Conservation (phyloP, 2,888 invertebrate genomes). For the Chesias legatella region DNA sequence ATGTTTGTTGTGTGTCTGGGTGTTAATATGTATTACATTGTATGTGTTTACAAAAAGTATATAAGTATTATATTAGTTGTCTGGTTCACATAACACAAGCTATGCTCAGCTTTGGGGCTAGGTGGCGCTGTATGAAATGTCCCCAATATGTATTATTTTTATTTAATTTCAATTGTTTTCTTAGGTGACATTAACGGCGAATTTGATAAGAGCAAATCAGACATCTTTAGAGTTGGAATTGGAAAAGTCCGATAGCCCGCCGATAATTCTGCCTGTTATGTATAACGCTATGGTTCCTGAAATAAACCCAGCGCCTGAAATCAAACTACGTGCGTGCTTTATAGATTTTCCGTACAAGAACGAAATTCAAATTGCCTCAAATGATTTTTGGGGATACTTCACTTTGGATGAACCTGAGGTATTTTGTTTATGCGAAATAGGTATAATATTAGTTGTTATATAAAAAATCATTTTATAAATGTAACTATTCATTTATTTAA, state of each 20-base stretch:
- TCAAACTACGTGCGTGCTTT: slow-evolving; percentile 80
- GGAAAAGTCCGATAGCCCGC: slow-evolving; percentile 79
- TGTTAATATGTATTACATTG: too few species aligned
- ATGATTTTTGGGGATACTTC: slow-evolving; percentile 62
- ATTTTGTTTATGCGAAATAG: too few species aligned
- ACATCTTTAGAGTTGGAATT: slow-evolving; percentile 75
- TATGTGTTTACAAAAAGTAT: too few species aligned
- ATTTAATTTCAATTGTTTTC: slow-evolving; percentile 9
- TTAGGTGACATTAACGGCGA: slow-evolving; percentile 79
- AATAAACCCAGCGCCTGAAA: slow-evolving; percentile 69
- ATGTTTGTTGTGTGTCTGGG: too few species aligned
- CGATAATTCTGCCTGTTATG: slow-evolving; percentile 72
- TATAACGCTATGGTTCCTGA: slow-evolving; percentile 75
- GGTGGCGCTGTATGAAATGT: too few species aligned
- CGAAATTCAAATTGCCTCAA: slow-evolving; percentile 69
- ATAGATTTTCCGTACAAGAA: slow-evolving; percentile 76
- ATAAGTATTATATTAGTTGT: too few species aligned
- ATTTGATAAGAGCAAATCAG: slow-evolving; percentile 66
- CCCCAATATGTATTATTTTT: too few species aligned
- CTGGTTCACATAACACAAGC: too few species aligned
- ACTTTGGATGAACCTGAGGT: slow-evolving; percentile 35
- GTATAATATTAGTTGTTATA: too few species aligned
- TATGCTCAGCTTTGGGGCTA: too few species aligned
- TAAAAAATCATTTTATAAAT: too few species aligned
- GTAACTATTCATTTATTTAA: too few species aligned